These are phyloP conservation scores for Lepidothrix coronata DNA, from an alignment of 2,113 vertebrate species.

Conservation along the genomic window DNA sequence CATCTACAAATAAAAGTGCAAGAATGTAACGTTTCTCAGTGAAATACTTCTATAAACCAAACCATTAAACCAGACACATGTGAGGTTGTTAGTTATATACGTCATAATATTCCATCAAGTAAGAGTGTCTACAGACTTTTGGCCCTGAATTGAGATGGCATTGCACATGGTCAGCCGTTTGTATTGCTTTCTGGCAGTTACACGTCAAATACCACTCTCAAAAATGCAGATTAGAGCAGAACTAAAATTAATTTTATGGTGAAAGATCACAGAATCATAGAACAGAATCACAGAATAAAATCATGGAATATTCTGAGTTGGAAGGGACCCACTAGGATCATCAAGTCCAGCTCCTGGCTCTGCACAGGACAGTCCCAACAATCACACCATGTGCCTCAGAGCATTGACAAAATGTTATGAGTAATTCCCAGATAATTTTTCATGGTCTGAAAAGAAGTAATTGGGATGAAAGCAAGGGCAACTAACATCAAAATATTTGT, in stretches of 20 bases:
- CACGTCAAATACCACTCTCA: not conserved
- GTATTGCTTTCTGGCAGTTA: not conserved
- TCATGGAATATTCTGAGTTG: not conserved
- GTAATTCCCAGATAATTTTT: not conserved
- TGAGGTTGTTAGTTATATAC: not conserved
- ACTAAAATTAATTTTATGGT: not conserved
- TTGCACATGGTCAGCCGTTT: not conserved
- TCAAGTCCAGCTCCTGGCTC: not conserved
- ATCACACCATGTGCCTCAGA: too few relatives aligned
- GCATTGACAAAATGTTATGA: rapidly evolving
- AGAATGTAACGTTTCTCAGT: not conserved
- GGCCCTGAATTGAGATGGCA: not conserved
- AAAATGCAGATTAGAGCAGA: not conserved
- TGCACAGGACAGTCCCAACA: not conserved
- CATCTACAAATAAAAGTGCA: constrained; percentile 15
- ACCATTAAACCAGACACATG: not conserved
- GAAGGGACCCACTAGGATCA: not conserved
- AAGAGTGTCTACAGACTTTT: not conserved
- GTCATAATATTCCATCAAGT: not conserved
- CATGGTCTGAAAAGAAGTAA: not conserved
- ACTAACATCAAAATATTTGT: not conserved
- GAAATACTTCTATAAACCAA: not conserved
- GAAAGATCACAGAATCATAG: not conserved
- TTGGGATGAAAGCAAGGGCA: not conserved
- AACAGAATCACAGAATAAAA: not conserved